These are phyloP conservation scores for Athripsodes cinereus DNA, from an alignment of 2,888 invertebrate genomes.

Conservation along the genomic window DNA sequence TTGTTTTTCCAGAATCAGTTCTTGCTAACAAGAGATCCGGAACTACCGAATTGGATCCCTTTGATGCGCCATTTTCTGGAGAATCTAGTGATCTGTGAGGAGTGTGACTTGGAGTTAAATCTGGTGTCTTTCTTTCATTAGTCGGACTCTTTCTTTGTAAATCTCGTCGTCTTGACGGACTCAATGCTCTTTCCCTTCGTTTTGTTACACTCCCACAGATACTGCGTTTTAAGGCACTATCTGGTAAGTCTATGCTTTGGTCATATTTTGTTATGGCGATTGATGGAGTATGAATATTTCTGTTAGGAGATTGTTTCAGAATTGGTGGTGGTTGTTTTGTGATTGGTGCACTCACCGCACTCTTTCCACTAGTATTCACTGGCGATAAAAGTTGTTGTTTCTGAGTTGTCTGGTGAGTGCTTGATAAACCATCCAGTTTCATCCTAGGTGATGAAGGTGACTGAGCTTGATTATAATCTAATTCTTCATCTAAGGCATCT, in stretches of 20 bases:
- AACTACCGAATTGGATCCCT: slow-evolving; percentile 26
- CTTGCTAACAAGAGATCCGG: slow-evolving; percentile 54
- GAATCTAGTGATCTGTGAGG: slow-evolving; percentile 33
- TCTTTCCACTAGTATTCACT: slow-evolving; percentile 28
- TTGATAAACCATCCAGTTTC: slow-evolving; percentile 42
- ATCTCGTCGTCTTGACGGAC: slow-evolving; percentile 48
- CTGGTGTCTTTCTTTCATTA: slow-evolving; percentile 23
- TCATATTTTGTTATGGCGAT: slow-evolving; percentile 51
- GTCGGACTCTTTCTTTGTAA: slow-evolving; percentile 27
- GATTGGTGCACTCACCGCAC: slow-evolving; percentile 38
- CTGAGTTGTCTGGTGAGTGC: slow-evolving; percentile 35
- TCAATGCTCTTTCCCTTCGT: slow-evolving; percentile 48
- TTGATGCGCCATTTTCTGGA: slow-evolving; percentile 29
- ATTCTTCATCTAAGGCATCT: slow-evolving; percentile 71
- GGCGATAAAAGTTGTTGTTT: slow-evolving; percentile 48
- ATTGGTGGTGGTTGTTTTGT: slow-evolving; percentile 41
- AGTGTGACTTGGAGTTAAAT: slow-evolving; percentile 26
- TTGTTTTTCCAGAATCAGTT: slow-evolving; percentile 66
- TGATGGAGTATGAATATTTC: slow-evolving; percentile 42
- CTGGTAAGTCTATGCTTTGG: slow-evolving; percentile 45
- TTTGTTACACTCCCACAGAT: slow-evolving; percentile 42
- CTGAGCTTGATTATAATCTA: slow-evolving; percentile 45
- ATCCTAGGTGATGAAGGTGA: slow-evolving; percentile 50
- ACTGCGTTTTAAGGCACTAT: slow-evolving; percentile 42
- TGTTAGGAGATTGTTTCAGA: slow-evolving; percentile 33